Base-by-base conservation (phyloP, 2,797 vertebrate genomes). In the Lateolabrax maculatus region DNA sequence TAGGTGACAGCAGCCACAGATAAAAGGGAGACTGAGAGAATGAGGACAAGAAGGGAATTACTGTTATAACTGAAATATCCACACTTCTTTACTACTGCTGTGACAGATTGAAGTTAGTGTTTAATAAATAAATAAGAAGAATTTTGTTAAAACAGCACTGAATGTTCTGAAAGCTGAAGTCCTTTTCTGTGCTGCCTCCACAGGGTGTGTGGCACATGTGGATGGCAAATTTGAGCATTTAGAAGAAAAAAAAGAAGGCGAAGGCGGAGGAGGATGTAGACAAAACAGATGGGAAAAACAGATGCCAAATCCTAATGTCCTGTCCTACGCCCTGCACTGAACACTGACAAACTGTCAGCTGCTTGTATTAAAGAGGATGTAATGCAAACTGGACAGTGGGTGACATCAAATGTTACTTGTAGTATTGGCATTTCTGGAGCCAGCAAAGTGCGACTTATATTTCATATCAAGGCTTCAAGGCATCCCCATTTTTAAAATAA, bases 201-300 rank as follows among this genome's bases (percentile, higher is more conserved):
- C 58, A 34, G 60, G 51, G 52, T 48, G 48, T 71, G 67, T 72
- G 71, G 66, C 61, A 77, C 68, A 81, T 74, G 56, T 77, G 81
- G 75, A 71, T 57, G 73, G 67, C 80, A 83, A 36, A 71, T 31
- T 41, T 19, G 19, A 65, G 46, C 55, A 44, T 77, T 65, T 37
- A 13, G 62, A 78, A 31, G 67, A 57, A 58, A 69, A 52, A 64
- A 44, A n/a, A 76, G 64, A 7, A 73, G 11, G 6, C n/a, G n/a
- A n/a, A 75, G n/a, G 15, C 65, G 27, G 49, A 77, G 75, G 68
- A 81, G 56, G 48, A 63, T 53, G 43, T 9, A 60, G 83, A 75
- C 46, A 64, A 70, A 72, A 65, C 29, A 67, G 79, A 82, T 66
- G 65, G n/a, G 18, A 62, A 60, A 75, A 72, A 29, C 77, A 68